phyloP scores from a whole-genome alignment of 2,113 vertebrate species.

The Trogon melanurus region DNA sequence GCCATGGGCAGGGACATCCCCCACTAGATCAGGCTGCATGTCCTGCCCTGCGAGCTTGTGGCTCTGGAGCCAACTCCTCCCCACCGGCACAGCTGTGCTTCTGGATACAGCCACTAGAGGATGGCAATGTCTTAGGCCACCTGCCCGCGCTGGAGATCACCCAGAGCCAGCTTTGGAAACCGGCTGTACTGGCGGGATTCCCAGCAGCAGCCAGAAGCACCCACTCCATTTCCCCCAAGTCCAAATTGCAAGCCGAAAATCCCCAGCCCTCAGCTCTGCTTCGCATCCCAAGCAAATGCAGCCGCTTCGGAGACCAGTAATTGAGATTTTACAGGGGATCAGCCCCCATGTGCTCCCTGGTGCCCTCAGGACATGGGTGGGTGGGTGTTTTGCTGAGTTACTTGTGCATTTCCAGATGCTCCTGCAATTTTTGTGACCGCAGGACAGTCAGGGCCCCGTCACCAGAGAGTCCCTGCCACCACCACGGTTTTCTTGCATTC shows the following conservation, averaged over 20 bases:
- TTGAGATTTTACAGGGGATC: neutral
- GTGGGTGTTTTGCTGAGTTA: neutral
- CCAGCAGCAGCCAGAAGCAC: neutral
- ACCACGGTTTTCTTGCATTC: neutral
- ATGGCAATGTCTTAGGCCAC: conserved; percentile 36
- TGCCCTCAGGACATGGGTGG: fast-evolving
- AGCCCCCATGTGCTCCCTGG: fast-evolving
- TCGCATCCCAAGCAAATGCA: neutral
- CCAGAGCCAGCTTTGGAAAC: neutral
- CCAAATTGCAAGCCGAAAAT: neutral
- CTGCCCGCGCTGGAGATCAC: neutral
- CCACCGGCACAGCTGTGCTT: neutral
- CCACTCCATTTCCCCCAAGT: fast-evolving
- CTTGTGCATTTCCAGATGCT: neutral
- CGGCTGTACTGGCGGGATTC: fast-evolving
- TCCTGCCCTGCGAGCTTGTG: fast-evolving
- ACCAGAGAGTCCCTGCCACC: neutral
- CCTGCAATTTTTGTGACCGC: neutral
- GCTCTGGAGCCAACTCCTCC: fast-evolving
- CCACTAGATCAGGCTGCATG: fast-evolving
- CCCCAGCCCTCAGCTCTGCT: neutral
- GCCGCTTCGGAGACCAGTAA: fast-evolving
- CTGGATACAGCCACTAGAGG: conserved; percentile 52
- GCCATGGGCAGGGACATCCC: too few species aligned
- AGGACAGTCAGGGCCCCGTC: neutral